Evolutionary conservation across 2,113 vertebrate species (phyloP).

Genomic region (Myxocyprinus asiaticus): DNA sequence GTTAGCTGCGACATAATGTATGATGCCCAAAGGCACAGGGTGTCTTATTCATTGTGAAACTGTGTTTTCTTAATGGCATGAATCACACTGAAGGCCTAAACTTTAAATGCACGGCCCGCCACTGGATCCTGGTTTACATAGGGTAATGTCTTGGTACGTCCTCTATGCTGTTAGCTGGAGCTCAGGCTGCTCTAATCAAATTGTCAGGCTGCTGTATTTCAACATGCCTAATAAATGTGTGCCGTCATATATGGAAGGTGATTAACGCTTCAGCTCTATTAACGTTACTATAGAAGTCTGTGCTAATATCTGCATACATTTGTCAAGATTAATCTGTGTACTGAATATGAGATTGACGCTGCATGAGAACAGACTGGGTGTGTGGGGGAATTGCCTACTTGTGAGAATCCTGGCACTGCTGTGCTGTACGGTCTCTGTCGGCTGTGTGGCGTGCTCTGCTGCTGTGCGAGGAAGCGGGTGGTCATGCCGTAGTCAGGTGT

Average conservation of each 20-base stretch:
- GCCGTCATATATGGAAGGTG: not conserved
- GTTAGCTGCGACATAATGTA: no score
- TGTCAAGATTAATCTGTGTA: conserved; percentile 1
- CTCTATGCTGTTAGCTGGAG: conserved; percentile 3
- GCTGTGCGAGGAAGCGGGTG: conserved; percentile 75
- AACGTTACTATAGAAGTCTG: not conserved
- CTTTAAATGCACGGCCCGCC: no score
- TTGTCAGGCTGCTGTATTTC: conserved; percentile 7
- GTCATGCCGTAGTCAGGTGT: conserved; percentile 81
- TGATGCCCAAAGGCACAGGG: no score
- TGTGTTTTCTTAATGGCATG: no score
- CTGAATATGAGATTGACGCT: not conserved
- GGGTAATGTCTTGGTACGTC: conserved; percentile 43
- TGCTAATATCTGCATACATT: not conserved
- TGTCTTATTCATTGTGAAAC: no score
- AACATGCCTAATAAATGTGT: conserved; percentile 14
- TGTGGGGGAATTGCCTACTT: conserved; percentile 75
- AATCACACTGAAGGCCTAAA: no score
- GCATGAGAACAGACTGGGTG: not conserved
- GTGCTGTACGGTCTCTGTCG: conserved; percentile 91
- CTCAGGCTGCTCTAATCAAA: conserved; percentile 35
- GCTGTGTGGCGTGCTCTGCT: conserved; percentile 73
- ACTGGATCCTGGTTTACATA: conserved; percentile 39
- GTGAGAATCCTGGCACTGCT: conserved; percentile 85
- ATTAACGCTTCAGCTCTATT: not conserved